These are phyloP conservation scores for Lagopus leucura DNA, from an alignment of 2,113 vertebrate genomes.

Conservation along the genomic window DNA sequence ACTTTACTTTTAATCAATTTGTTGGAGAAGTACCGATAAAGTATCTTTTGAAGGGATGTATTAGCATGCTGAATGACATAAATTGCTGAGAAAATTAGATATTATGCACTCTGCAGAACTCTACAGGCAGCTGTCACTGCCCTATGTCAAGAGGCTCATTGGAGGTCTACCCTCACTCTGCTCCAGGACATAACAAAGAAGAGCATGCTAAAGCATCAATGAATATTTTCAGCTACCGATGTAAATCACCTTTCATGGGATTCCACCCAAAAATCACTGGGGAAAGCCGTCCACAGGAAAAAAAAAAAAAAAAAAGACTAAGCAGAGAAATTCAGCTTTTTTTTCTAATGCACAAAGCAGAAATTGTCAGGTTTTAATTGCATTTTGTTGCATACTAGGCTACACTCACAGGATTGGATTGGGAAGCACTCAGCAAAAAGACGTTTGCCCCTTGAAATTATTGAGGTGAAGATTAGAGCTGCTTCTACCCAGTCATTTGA, in stretches of 20 bases:
- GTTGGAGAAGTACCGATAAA: neutral
- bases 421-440: neutral
- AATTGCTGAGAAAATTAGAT: neutral
- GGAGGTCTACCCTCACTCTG: neutral
- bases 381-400: neutral
- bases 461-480: neutral
- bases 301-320: neutral
- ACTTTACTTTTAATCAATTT: neutral
- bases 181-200: neutral
- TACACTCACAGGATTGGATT: accelerated
- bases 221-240: neutral
- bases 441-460: neutral
- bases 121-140: neutral
- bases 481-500: neutral
- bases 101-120: neutral
- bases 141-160: neutral
- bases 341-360: neutral
- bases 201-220: neutral
- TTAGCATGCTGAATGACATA: neutral
- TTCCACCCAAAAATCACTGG: neutral
- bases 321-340: neutral
- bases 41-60: neutral
- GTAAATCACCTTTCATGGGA: neutral
- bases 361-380: neutral
- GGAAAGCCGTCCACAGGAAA: neutral